Conservation (phyloP, 2,797 vertebrate species). For the Microhierax caerulescens region DNA sequence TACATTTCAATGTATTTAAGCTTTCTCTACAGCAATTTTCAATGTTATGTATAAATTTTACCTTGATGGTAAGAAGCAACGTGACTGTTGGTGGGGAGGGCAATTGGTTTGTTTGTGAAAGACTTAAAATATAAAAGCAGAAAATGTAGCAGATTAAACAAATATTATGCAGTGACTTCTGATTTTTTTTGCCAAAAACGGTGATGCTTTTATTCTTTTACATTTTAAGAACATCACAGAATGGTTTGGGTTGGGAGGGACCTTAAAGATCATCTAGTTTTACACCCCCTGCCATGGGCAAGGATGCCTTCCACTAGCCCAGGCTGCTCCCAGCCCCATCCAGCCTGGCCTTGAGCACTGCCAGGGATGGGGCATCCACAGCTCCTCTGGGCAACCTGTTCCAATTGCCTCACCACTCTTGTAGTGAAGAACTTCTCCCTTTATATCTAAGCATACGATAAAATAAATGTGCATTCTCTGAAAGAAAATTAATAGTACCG, state of each 20-base stretch:
- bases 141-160: not conserved
- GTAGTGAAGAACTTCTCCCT: too few relatives aligned
- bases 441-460: too few relatives aligned
- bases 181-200: not conserved
- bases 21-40: constrained; percentile 43
- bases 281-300: too few relatives aligned
- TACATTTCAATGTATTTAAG: constrained; percentile 21
- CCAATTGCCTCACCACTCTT: too few relatives aligned
- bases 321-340: too few relatives aligned
- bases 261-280: too few relatives aligned
- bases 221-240: not conserved
- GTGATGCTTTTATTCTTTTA: not conserved
- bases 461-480: not conserved
- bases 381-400: too few relatives aligned
- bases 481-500: not conserved
- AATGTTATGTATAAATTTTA: not conserved
- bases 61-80: not conserved
- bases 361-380: too few relatives aligned
- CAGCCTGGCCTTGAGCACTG: too few relatives aligned
- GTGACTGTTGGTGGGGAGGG: not conserved
- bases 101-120: not conserved
- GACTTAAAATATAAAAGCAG: not conserved
- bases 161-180: not conserved
- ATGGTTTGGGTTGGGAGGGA: too few relatives aligned
- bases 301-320: too few relatives aligned